Evolutionary conservation across 2,888 invertebrate species (phyloP).

Genomic region (Petrolisthes manimaculis): DNA sequence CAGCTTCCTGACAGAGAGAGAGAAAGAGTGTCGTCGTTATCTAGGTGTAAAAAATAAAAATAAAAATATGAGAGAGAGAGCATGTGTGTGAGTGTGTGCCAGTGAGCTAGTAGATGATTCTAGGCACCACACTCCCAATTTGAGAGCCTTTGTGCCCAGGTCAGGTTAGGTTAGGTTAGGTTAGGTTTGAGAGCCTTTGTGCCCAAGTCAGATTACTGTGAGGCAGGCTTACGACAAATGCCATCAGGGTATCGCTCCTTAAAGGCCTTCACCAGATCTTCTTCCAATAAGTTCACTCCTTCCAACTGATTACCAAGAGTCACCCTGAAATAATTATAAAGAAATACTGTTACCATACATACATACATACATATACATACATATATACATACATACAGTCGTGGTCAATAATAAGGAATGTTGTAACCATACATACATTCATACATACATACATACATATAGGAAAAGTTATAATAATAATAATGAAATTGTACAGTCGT

Average conservation of each 20-base stretch:
- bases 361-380: slow-evolving; percentile 21
- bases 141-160: too few species aligned
- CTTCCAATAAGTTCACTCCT: slow-evolving; percentile 92
- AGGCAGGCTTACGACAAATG: slow-evolving; percentile 60
- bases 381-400: slow-evolving; percentile 12
- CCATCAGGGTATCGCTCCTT: slow-evolving; percentile 95
- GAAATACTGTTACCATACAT: neutral
- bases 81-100: too few species aligned
- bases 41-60: too few species aligned
- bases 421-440: slow-evolving; percentile 11
- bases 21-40: too few species aligned
- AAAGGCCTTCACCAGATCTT: slow-evolving; percentile 89
- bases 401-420: too few species aligned
- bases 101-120: too few species aligned
- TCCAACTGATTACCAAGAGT: slow-evolving; percentile 97
- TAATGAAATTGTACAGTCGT: neutral
- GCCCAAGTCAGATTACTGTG: neutral
- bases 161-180: too few species aligned
- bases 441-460: slow-evolving; percentile 4
- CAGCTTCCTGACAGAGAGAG: too few species aligned
- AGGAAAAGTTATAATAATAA: neutral
- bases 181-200: too few species aligned
- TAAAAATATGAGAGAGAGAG: too few species aligned
- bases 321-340: slow-evolving; percentile 69
- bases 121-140: too few species aligned